Percentiles rank a stretch among this genome's conserved stretches.
These are phyloP conservation scores for Tortricodes alternella DNA, from an alignment of 2,888 invertebrate species.

Conservation along the genomic window DNA sequence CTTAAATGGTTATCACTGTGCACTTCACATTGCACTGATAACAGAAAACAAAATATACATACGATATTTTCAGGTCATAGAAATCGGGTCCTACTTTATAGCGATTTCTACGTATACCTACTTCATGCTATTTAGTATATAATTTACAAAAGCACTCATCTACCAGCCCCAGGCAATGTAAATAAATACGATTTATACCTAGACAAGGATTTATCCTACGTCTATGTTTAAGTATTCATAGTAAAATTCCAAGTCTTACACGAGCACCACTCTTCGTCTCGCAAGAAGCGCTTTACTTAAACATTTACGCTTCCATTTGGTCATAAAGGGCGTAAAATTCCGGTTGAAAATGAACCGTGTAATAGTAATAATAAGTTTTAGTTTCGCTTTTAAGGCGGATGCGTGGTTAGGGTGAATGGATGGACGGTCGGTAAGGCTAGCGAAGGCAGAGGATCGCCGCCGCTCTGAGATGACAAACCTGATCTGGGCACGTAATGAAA, in stretches of 20 bases:
- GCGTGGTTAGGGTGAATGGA: slow-evolving; percentile 28
- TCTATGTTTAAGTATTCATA: slow-evolving; percentile 65
- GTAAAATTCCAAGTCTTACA: slow-evolving; percentile 65
- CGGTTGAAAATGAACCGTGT: slow-evolving; percentile 31
- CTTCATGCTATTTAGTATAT: neutral
- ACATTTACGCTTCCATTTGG: slow-evolving; percentile 33
- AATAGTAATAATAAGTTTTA: slow-evolving; percentile 1
- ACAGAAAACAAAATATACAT: too few relatives aligned
- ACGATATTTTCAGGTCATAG: too few relatives aligned
- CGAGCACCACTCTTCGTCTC: slow-evolving; percentile 66
- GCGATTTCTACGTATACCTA: too few relatives aligned
- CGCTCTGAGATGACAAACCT: slow-evolving; percentile 75
- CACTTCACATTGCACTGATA: too few relatives aligned
- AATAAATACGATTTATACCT: slow-evolving; percentile 47
- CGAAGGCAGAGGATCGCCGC: slow-evolving; percentile 54
- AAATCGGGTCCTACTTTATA: too few relatives aligned
- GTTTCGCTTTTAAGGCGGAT: slow-evolving; percentile 27
- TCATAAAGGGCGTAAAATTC: slow-evolving; percentile 16
- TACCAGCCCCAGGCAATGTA: slow-evolving; percentile 11
- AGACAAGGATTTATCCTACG: slow-evolving; percentile 54
- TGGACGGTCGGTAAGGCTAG: slow-evolving; percentile 50
- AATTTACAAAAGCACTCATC: neutral
- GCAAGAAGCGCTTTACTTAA: slow-evolving; percentile 63
- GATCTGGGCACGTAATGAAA: slow-evolving; percentile 88
- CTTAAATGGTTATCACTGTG: too few relatives aligned